Conservation (phyloP, 1,140 invertebrate species). For the Drosophila micromelanica region DNA sequence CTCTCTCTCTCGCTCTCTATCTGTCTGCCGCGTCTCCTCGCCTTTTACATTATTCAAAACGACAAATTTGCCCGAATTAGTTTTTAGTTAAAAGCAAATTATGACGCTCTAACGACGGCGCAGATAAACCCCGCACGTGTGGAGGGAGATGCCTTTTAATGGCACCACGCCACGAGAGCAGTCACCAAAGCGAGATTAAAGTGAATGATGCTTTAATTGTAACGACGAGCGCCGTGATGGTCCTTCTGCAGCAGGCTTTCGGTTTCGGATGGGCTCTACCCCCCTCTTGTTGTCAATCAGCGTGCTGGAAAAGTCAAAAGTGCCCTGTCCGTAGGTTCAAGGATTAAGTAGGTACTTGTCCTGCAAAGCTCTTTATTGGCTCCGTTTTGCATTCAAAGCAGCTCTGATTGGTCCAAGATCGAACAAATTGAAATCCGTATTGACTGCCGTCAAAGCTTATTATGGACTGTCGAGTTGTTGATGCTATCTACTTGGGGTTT, state of each 20-base stretch:
- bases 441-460: constrained; percentile 5
- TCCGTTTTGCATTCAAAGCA: constrained; percentile 39
- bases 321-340: background rate
- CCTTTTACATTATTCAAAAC: constrained; percentile 65
- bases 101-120: constrained; percentile 45
- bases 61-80: constrained; percentile 76
- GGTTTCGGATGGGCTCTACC: constrained; percentile 33
- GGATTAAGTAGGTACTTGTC: constrained; percentile 10
- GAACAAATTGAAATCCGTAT: constrained; percentile 2
- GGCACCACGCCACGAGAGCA: constrained; percentile 5
- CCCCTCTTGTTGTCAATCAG: constrained; percentile 7
- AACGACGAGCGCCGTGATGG: background rate
- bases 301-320: background rate
- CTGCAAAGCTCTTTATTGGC: constrained; percentile 40
- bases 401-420: constrained; percentile 9
- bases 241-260: constrained; percentile 21
- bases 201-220: constrained; percentile 24
- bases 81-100: constrained; percentile 80
- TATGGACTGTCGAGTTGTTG: constrained; percentile 5
- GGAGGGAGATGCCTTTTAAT: constrained; percentile 34
- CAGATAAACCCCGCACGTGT: constrained; percentile 43
- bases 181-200: constrained; percentile 13
- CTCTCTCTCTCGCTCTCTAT: background rate
- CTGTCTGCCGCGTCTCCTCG: background rate
- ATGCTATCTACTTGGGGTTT: background rate